Evolutionary conservation across 2,888 invertebrate species (phyloP), one percentile per base, ranked within the genome.

Genomic region (Colletes collaris): DNA sequence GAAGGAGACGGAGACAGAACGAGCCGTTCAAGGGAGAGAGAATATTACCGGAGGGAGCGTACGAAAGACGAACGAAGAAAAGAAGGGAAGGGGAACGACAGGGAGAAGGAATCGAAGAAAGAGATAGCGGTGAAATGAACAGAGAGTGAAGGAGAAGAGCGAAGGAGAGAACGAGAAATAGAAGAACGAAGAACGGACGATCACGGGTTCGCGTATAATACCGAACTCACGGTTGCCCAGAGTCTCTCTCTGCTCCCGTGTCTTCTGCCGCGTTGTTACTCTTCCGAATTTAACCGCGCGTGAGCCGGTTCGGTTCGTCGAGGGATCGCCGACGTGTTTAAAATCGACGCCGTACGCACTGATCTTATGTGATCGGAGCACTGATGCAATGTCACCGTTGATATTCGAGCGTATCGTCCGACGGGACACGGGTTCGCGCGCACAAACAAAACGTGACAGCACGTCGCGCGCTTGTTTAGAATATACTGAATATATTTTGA

Each of bases 401-500:
- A 75, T 62, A 60, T 65, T 59, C 35, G 44, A 71, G 58, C 69
- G 58, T 74, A 73, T 64, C 74, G 81, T 66, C 62, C 79, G 70
- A 56, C 75, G 75, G 75, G 67, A 67, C 76, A 77, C 80, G 65
- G 65, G 13, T 71, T 71, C 76, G 63, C 85, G 82, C 78, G 83
- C 86, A 79, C 87, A 84, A 87, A 83, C 84, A 79, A 87, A 88
- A 85, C 85, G 84, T 84, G 83, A 87, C 83, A 85, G 80, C 87
- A 86, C 88, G 86, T 88, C 90, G 85, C 88, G 86, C 87, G 90
- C 89, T 89, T 87, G 89, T 90, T 91, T 89, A 86, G 86, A 89
- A 90, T 90, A 89, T 83, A 91, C 91, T 91, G 91, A 90, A 87
- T 88, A 87, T 86, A 89, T 89, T 88, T 88, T 86, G 84, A 87